These are phyloP conservation scores for Boloria selene DNA, from an alignment of 2,888 invertebrate species.

Conservation along the genomic window DNA sequence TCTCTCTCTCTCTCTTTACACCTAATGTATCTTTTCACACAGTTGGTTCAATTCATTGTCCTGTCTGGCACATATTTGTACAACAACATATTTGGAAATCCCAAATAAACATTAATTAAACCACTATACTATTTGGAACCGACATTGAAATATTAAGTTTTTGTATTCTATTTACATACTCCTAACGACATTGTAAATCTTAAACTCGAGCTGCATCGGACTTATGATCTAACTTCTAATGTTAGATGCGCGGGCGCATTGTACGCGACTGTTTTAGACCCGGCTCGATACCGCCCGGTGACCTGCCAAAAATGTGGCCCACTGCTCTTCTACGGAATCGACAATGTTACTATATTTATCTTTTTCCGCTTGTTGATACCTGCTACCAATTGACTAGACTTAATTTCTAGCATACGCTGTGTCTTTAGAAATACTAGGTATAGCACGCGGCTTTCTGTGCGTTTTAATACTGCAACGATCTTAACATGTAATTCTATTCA, in stretches of 20 bases:
- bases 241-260: constrained; percentile 33
- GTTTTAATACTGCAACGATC: neutral
- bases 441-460: neutral
- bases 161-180: neutral
- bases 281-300: constrained; percentile 49
- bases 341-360: constrained; percentile 28
- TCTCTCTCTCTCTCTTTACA: too few relatives aligned
- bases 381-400: neutral
- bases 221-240: constrained; percentile 35
- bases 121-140: too few relatives aligned
- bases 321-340: constrained; percentile 62
- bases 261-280: constrained; percentile 42
- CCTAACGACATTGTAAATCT: neutral
- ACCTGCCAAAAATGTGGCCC: constrained; percentile 76
- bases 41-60: too few relatives aligned
- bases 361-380: constrained; percentile 36
- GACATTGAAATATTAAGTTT: too few relatives aligned
- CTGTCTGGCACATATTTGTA: too few relatives aligned
- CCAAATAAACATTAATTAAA: neutral
- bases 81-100: too few relatives aligned
- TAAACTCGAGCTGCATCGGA: constrained; percentile 1
- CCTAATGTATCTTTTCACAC: too few relatives aligned
- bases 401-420: neutral
- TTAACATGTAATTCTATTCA: too few relatives aligned
- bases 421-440: too few relatives aligned